These are phyloP conservation scores for Xerus rutilus DNA, from an alignment of 2,797 vertebrate genomes.

Conservation along the genomic window DNA sequence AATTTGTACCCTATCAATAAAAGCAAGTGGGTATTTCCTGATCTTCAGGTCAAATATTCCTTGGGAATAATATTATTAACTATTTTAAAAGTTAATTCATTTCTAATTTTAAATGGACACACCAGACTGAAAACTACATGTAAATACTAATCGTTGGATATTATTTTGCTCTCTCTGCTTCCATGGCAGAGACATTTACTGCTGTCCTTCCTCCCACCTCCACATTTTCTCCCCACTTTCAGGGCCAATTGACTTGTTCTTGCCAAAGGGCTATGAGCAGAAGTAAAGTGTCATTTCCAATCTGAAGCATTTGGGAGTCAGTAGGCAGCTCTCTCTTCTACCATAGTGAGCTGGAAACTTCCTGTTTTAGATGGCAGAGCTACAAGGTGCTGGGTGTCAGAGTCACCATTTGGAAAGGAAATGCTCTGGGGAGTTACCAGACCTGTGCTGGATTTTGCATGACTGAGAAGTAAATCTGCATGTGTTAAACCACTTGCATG, in stretches of 20 bases:
- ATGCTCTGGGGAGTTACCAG: neutral
- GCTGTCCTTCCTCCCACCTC: neutral
- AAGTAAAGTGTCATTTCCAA: neutral
- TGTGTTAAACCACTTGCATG: neutral
- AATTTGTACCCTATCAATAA: neutral
- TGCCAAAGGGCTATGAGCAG: neutral
- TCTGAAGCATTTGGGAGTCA: neutral
- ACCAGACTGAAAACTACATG: neutral
- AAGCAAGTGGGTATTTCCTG: rapidly evolving
- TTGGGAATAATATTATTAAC: neutral
- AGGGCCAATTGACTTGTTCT: neutral
- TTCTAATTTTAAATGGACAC: neutral
- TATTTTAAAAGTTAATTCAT: neutral
- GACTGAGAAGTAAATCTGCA: neutral
- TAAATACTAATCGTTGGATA: neutral
- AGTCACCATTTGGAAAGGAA: neutral
- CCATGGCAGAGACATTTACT: neutral
- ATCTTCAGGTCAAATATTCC: neutral
- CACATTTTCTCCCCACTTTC: neutral
- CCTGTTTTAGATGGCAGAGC: neutral
- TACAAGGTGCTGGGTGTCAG: neutral
- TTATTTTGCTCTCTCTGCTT: neutral
- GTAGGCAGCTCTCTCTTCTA: neutral
- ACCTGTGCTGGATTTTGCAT: neutral
- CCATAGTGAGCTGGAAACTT: neutral